Base-by-base conservation (phyloP, 2,888 invertebrate genomes). In the Andricus quercusramuli region DNA sequence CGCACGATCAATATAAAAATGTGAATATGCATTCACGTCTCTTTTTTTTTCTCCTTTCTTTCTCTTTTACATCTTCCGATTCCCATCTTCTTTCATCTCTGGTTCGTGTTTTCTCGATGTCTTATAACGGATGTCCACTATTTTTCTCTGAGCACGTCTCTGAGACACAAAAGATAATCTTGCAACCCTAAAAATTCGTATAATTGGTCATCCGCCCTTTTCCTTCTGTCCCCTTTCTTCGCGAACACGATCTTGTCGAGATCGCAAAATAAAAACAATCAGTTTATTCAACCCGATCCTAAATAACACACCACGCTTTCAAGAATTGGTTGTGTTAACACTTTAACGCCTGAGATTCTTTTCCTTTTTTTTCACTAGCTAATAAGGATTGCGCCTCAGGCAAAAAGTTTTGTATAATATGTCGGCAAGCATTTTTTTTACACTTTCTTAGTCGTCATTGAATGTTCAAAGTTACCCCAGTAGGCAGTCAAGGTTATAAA, bases 161-260 rank as follows among this genome's bases (percentile, higher is more conserved):
- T 51, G 41, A 22, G 80, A 74, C 70, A 68, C 78, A 56, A 79
- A 76, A 74, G 62, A 79, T 70, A 82, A 79, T 81, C 81, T 76
- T 15, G 37, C 41, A 70, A 64, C 82, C 67, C 68, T 51, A 80
- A 80, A 82, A 78, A 82, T 79, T 67, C 78, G 41, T 25, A 64
- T 82, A 78, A 80, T 77, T 80, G 82, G 78, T 74, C 79, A 51
- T 13, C 51, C 41, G n/a, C 56, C 17, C 17, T 78, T 37, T 56
- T 59, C 59, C 44, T 51, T 67, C 22, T 47, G n/a, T 25, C 25
- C 25, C n/a, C 22, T 47, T 29, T 65, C 56, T 20, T 56, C 59
- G 65, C 17, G 37, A 77, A 51, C 67, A 47, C 59, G 70, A 44
- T 29, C 22, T 51, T 25, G 66, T n/a, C 68, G 67, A 76, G 47